Evolutionary conservation across 2,113 vertebrate genomes (phyloP).

Genomic region (Dermatemys mawii): DNA sequence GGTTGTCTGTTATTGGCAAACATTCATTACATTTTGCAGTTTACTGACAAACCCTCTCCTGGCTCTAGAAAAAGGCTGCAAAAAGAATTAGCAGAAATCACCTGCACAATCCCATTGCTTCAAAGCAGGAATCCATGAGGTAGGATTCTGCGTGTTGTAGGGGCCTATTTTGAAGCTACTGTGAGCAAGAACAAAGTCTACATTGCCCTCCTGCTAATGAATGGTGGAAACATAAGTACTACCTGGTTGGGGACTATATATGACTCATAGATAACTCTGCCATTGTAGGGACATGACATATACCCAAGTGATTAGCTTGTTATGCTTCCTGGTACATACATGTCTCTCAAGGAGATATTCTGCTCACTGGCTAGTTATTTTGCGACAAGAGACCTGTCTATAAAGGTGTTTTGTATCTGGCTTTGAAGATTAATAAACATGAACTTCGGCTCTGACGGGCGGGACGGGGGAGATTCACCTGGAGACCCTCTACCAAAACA

Average conservation of each 20-base stretch:
- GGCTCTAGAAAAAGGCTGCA: background rate
- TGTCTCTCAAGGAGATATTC: background rate
- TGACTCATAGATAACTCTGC: background rate
- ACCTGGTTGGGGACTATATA: background rate
- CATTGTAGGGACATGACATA: background rate
- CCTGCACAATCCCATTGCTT: background rate
- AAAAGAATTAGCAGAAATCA: background rate
- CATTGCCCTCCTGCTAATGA: background rate
- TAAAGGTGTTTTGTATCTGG: background rate
- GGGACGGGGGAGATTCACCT: background rate
- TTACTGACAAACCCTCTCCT: background rate
- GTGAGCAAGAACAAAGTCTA: background rate
- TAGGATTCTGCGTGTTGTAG: background rate
- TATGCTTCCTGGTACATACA: background rate
- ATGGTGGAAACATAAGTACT: background rate
- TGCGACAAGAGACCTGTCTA: background rate
- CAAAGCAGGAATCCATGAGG: background rate
- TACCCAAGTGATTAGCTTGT: background rate
- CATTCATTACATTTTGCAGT: background rate
- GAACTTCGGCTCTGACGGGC: background rate
- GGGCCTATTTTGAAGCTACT: background rate
- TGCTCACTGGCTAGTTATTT: background rate
- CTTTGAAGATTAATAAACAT: background rate
- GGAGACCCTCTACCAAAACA: background rate
- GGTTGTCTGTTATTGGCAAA: background rate